These are phyloP conservation scores for Psittacula echo DNA, from an alignment of 2,797 vertebrate species.

Conservation along the genomic window DNA sequence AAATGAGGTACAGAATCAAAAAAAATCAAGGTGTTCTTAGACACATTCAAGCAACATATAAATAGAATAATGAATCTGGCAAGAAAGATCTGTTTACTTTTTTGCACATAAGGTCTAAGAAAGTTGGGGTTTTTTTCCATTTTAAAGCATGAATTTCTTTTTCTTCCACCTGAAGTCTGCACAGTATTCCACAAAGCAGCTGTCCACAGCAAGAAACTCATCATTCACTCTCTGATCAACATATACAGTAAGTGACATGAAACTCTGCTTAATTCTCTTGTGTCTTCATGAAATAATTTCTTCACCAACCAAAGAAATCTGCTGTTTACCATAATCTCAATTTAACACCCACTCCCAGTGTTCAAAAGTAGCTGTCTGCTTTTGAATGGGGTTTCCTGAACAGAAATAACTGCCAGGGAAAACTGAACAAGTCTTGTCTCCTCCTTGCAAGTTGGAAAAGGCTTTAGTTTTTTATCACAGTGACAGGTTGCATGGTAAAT, in stretches of 20 bases:
- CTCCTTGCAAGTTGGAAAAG: constrained; percentile 36
- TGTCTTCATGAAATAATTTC: constrained; percentile 70
- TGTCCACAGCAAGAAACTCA: constrained; percentile 73
- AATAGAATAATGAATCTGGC: constrained; percentile 56
- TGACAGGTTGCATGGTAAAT: constrained; percentile 55
- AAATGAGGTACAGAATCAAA: constrained; percentile 40
- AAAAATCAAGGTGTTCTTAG: background rate
- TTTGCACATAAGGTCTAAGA: background rate
- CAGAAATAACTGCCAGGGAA: constrained; percentile 44
- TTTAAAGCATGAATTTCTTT: constrained; percentile 40
- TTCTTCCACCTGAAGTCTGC: constrained; percentile 72
- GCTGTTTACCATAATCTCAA: constrained; percentile 75
- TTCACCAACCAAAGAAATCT: constrained; percentile 65
- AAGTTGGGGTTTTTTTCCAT: background rate
- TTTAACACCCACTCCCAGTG: constrained; percentile 64
- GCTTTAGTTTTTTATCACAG: constrained; percentile 29
- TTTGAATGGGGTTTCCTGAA: constrained; percentile 52
- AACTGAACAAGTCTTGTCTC: constrained; percentile 22
- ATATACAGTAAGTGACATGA: constrained; percentile 75
- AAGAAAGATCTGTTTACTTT: constrained; percentile 52
- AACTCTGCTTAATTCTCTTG: constrained; percentile 67
- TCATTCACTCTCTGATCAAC: constrained; percentile 77
- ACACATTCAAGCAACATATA: constrained; percentile 31
- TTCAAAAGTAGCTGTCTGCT: constrained; percentile 67
- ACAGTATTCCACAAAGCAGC: constrained; percentile 77